Percentiles rank a stretch among this genome's conserved stretches.
phyloP scores from a whole-genome alignment of 2,888 invertebrate species.

The Lycia hirtaria region DNA sequence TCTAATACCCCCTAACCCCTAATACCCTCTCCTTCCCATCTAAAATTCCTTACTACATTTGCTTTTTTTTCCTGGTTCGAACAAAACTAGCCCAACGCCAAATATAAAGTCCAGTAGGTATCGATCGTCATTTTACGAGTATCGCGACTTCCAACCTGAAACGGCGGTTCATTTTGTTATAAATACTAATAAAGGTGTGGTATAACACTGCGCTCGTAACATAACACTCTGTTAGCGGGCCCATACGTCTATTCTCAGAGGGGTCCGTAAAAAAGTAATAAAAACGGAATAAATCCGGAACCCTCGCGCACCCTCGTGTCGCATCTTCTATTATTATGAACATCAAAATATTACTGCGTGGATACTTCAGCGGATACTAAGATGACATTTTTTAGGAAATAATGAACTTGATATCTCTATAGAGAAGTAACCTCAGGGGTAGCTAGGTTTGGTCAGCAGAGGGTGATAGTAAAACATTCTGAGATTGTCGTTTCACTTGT shows the following conservation, averaged over 20 bases:
- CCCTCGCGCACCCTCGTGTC: slow-evolving; percentile 65
- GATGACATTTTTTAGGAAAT: slow-evolving; percentile 51
- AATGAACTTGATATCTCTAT: slow-evolving; percentile 44
- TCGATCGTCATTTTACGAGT: slow-evolving; percentile 27
- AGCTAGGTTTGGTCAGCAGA: slow-evolving; percentile 4
- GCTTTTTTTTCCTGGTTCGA: no score
- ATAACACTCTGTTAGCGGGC: slow-evolving; percentile 59
- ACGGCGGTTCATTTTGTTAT: slow-evolving; percentile 43
- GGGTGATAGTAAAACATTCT: neutral
- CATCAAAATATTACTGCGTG: slow-evolving; percentile 74
- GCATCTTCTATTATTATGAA: slow-evolving; percentile 77
- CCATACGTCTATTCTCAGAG: slow-evolving; percentile 58
- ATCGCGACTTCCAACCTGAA: slow-evolving; percentile 28
- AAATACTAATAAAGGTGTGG: slow-evolving; percentile 55
- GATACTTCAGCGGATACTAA: slow-evolving; percentile 46
- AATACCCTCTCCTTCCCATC: no score
- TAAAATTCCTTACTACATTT: no score
- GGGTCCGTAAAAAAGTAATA: slow-evolving; percentile 82
- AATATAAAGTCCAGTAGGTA: slow-evolving; percentile 3
- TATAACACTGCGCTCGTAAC: slow-evolving; percentile 63
- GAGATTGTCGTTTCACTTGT: neutral
- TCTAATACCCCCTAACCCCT: no score
- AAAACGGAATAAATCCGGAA: slow-evolving; percentile 79
- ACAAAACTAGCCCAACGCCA: neutral
- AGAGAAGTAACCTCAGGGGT: slow-evolving; percentile 1